A percentile compares a stretch with the other conserved stretches of the same genome.
Conservation (phyloP, 2,797 vertebrate species). For the Phrynocephalus forsythii region DNA sequence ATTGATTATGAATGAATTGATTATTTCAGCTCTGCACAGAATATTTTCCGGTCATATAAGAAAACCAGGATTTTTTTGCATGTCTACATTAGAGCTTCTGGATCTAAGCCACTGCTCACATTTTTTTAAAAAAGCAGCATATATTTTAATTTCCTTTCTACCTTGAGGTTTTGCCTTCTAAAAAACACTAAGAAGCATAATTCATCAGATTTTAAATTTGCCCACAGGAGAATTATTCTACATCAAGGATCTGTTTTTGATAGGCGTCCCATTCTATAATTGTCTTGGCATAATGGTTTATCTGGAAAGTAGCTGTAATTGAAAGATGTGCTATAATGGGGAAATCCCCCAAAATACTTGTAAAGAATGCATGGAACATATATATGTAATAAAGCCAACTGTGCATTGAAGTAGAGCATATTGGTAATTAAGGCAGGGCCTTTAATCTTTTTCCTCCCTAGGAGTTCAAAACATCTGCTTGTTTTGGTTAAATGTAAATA, state of each 20-base stretch:
- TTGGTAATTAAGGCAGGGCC: constrained; percentile 46
- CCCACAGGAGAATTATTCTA: constrained; percentile 12
- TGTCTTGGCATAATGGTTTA: constrained; percentile 25
- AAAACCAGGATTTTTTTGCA: neutral
- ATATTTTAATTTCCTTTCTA: neutral
- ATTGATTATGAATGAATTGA: too few relatives aligned
- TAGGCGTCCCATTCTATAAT: constrained; percentile 13
- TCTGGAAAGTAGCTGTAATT: constrained; percentile 25
- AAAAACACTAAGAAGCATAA: constrained; percentile 2
- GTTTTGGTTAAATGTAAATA: constrained; percentile 43
- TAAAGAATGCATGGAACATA: neutral
- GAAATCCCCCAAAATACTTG: neutral
- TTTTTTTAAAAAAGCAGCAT: neutral
- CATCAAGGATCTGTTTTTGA: constrained; percentile 16
- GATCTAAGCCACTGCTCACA: constrained; percentile 11
- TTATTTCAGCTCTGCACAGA: too few relatives aligned
- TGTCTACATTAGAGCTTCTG: neutral
- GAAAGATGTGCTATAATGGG: constrained; percentile 13
- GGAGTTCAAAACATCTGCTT: constrained; percentile 49
- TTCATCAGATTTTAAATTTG: constrained; percentile 8
- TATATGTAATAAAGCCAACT: constrained; percentile 20
- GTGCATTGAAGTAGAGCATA: constrained; percentile 21
- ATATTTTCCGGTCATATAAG: neutral
- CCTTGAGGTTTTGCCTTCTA: constrained; percentile 6
- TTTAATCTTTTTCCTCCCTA: constrained; percentile 38